Conservation (phyloP, 2,113 vertebrate species). For the Pogonocichla stellata region DNA sequence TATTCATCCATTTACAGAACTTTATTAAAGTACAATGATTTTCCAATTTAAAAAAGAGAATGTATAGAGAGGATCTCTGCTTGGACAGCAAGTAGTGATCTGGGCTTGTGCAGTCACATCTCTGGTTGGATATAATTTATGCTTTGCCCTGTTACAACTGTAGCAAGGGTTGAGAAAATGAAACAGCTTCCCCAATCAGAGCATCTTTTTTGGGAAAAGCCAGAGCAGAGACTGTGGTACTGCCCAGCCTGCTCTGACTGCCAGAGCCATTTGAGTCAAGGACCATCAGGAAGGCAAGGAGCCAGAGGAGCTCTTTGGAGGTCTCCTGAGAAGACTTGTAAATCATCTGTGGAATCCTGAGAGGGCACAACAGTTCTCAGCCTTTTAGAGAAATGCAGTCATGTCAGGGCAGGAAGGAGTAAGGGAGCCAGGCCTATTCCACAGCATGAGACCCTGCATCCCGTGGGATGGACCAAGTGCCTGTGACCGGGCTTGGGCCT, state of each 20-base stretch:
- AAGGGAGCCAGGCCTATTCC: neutral
- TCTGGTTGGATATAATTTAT: neutral
- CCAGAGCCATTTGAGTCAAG: neutral
- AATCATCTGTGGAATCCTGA: neutral
- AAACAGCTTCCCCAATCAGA: fast-evolving
- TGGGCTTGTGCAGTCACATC: neutral
- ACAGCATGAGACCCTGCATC: neutral
- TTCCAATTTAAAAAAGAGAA: neutral
- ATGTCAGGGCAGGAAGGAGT: fast-evolving
- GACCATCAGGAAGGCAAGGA: neutral
- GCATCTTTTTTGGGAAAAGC: neutral
- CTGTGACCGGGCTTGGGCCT: neutral
- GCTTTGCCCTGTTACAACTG: neutral
- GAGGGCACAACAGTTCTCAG: neutral
- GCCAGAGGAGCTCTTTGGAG: neutral
- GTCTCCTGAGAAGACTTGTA: neutral
- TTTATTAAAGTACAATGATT: neutral
- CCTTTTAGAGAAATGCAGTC: neutral
- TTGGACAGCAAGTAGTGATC: neutral
- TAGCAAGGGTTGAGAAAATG: neutral
- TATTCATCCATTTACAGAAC: neutral
- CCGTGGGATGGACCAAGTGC: fast-evolving
- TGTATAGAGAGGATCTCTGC: neutral
- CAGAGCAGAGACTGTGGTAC: fast-evolving
- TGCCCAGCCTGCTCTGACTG: neutral